Percentiles rank a stretch among this genome's conserved stretches.
Evolutionary conservation across 2,797 vertebrate species (phyloP).

Genomic region (Setipinna tenuifilis): DNA sequence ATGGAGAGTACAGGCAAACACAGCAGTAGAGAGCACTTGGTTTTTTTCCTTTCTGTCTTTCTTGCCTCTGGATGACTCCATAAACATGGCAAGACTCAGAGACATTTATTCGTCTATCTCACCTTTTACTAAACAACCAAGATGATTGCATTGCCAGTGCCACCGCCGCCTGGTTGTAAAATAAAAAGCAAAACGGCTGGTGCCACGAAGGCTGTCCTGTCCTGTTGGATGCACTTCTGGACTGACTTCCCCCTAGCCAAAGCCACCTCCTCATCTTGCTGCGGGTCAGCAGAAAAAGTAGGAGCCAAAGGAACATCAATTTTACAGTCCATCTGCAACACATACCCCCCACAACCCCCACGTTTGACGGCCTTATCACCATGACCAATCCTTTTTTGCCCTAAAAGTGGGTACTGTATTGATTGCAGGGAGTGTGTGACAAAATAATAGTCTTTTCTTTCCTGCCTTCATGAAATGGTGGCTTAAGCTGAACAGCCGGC

Average conservation of each 20-base stretch:
- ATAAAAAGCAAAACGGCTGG: conserved; percentile 5
- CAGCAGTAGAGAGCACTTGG: background rate
- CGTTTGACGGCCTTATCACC: background rate
- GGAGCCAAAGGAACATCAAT: background rate
- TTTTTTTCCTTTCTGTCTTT: background rate
- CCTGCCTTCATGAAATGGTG: background rate
- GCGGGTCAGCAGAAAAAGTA: background rate
- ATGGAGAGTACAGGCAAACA: background rate
- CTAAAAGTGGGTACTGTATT: background rate
- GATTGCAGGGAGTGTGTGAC: background rate
- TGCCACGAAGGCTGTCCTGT: background rate
- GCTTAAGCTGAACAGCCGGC: background rate
- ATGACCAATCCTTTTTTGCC: background rate
- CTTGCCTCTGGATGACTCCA: background rate
- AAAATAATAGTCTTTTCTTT: conserved; percentile 1
- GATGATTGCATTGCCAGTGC: background rate
- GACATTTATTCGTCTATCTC: conserved; percentile 11
- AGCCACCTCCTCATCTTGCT: background rate
- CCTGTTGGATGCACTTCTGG: background rate
- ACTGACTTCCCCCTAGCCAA: background rate
- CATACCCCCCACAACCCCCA: too few species aligned
- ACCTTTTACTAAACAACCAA: background rate
- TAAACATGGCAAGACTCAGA: background rate
- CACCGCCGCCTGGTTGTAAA: background rate
- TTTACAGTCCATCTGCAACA: background rate